phyloP scores from a whole-genome alignment of 1,140 invertebrate genomes.

The Pomacea maculata region DNA sequence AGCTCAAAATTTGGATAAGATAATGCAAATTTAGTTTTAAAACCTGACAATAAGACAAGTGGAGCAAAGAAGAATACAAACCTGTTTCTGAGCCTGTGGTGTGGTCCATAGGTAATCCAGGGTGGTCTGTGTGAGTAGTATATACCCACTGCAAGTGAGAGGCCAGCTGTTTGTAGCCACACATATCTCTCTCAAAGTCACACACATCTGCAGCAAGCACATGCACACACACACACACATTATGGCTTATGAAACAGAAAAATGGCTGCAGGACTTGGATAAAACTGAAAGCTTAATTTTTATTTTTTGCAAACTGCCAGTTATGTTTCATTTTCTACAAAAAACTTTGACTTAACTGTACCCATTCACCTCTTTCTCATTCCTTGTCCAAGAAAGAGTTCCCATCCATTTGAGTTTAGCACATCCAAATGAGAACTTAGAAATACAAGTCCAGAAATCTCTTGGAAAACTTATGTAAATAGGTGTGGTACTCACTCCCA shows the following conservation, averaged over 20 bases:
- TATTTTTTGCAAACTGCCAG: background rate
- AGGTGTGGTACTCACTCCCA: background rate
- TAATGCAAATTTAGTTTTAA: conserved; percentile 20
- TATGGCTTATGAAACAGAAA: background rate
- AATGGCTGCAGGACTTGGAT: background rate
- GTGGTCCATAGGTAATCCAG: conserved; percentile 10
- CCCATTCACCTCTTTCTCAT: background rate
- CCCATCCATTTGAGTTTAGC: background rate
- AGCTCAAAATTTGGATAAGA: background rate
- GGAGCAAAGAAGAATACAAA: conserved; percentile 25
- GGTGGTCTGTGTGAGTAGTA: conserved; percentile 24
- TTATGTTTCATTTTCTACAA: background rate
- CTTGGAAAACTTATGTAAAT: background rate
- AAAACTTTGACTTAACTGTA: background rate
- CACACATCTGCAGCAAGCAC: conserved; percentile 32
- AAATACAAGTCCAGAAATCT: background rate
- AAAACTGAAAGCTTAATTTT: background rate
- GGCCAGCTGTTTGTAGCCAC: conserved; percentile 45
- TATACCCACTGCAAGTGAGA: conserved; percentile 44
- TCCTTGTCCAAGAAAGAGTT: too few relatives aligned
- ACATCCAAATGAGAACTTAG: background rate
- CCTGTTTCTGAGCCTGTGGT: conserved; percentile 42
- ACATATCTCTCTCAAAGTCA: conserved; percentile 35
- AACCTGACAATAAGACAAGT: background rate
- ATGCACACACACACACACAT: background rate